These are phyloP conservation scores for Naso thynnoides DNA, from an alignment of 2,797 vertebrate genomes.

Conservation along the genomic window DNA sequence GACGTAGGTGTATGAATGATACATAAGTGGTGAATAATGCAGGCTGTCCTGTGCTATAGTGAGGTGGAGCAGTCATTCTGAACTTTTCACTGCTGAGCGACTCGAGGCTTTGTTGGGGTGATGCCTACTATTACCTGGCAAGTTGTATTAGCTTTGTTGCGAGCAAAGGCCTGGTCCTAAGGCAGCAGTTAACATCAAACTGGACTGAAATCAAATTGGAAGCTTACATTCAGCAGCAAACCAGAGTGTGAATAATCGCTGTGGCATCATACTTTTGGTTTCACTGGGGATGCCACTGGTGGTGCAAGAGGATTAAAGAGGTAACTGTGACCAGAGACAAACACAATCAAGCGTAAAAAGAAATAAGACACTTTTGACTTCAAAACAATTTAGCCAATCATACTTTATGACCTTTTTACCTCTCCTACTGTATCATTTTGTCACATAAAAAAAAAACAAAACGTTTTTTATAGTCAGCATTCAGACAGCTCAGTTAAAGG, in stretches of 20 bases:
- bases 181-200: slow-evolving; percentile 30
- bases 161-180: slow-evolving; percentile 11
- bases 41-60: slow-evolving; percentile 57
- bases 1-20: slow-evolving; percentile 68
- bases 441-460: slow-evolving; percentile 2
- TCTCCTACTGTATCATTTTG: neutral
- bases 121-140: slow-evolving; percentile 44
- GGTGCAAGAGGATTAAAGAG: neutral
- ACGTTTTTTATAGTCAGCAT: neutral
- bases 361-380: neutral
- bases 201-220: neutral
- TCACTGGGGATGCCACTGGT: neutral
- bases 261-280: neutral
- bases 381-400: neutral
- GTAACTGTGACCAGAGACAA: neutral
- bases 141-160: slow-evolving; percentile 29
- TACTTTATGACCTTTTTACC: too few species aligned
- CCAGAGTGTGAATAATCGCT: neutral
- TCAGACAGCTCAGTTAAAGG: neutral
- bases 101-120: slow-evolving; percentile 36
- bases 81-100: slow-evolving; percentile 66
- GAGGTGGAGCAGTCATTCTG: slow-evolving; percentile 59
- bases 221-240: slow-evolving; percentile 5
- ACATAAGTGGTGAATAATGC: slow-evolving; percentile 76
- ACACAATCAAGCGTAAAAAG: neutral